phyloP scores from a whole-genome alignment of 2,797 vertebrate species.

The Erpetoichthys calabaricus region DNA sequence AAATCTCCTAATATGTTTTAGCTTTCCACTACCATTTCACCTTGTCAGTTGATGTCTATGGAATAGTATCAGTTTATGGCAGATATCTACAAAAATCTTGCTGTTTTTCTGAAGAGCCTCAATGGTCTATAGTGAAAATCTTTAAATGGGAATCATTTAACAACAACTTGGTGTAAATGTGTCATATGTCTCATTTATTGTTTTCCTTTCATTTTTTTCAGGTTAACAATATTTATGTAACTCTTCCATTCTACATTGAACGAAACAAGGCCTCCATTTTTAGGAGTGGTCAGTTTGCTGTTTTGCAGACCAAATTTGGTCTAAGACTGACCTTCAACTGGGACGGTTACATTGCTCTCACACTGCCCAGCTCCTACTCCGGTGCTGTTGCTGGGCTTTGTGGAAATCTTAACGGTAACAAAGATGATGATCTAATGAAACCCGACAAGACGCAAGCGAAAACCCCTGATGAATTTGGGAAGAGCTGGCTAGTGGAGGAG shows the following conservation, averaged over 20 bases:
- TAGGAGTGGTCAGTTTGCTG: conserved; percentile 23
- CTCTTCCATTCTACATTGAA: conserved; percentile 32
- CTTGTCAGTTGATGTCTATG: too few relatives aligned
- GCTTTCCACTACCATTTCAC: too few relatives aligned
- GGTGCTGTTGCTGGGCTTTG: conserved; percentile 41
- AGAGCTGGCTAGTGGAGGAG: conserved; percentile 48
- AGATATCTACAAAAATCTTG: too few relatives aligned
- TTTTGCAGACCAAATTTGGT: conserved; percentile 38
- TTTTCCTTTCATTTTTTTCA: conserved; percentile 17
- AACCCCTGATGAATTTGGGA: conserved; percentile 26
- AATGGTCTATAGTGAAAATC: too few relatives aligned
- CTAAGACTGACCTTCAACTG: conserved; percentile 47
- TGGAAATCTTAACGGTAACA: conserved; percentile 46
- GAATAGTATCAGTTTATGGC: too few relatives aligned
- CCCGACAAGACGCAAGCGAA: conserved; percentile 21
- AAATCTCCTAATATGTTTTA: too few relatives aligned
- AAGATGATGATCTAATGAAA: conserved; percentile 32
- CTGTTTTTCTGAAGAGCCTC: too few relatives aligned
- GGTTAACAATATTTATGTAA: conserved; percentile 39
- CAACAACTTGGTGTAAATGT: too few relatives aligned
- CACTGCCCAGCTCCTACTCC: conserved; percentile 42
- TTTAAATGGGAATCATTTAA: too few relatives aligned
- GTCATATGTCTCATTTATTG: background rate
- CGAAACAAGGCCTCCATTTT: conserved; percentile 24
- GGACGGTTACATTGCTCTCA: conserved; percentile 33